These are phyloP conservation scores for Archivesica marissinica DNA, from an alignment of 1,140 invertebrate species.

Conservation along the genomic window DNA sequence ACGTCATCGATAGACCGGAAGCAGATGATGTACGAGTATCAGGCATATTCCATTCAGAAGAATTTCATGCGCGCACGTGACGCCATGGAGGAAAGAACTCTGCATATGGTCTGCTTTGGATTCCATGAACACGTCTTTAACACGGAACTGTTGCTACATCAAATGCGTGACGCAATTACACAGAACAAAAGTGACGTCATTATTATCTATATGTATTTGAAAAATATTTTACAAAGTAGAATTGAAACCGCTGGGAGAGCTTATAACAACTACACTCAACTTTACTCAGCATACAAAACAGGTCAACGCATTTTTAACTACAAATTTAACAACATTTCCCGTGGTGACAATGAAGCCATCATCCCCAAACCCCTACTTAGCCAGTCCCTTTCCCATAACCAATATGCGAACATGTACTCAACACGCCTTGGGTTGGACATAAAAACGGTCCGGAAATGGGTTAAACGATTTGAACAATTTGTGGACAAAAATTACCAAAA, in stretches of 20 bases:
- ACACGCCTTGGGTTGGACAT: constrained; percentile 7
- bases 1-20: constrained; percentile 2
- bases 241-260: constrained; percentile 15
- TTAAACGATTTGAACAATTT: background rate
- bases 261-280: constrained; percentile 14
- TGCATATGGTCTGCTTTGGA: constrained; percentile 27
- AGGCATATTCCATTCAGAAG: constrained; percentile 58
- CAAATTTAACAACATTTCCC: constrained; percentile 51
- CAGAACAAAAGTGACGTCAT: background rate
- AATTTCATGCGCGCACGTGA: constrained; percentile 62
- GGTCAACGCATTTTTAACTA: constrained; percentile 60
- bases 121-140: constrained; percentile 46
- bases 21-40: constrained; percentile 48
- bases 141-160: constrained; percentile 1
- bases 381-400: constrained; percentile 16
- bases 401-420: background rate
- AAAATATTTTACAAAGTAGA: constrained; percentile 5
- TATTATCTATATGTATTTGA: background rate
- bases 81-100: constrained; percentile 66
- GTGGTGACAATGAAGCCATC: constrained; percentile 68
- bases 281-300: constrained; percentile 19
- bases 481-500: background rate
- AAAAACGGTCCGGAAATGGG: background rate
- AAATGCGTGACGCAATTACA: background rate
- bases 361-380: constrained; percentile 69